phyloP scores from a whole-genome alignment of 2,797 vertebrate species.

The Protosalanx chinensis region DNA sequence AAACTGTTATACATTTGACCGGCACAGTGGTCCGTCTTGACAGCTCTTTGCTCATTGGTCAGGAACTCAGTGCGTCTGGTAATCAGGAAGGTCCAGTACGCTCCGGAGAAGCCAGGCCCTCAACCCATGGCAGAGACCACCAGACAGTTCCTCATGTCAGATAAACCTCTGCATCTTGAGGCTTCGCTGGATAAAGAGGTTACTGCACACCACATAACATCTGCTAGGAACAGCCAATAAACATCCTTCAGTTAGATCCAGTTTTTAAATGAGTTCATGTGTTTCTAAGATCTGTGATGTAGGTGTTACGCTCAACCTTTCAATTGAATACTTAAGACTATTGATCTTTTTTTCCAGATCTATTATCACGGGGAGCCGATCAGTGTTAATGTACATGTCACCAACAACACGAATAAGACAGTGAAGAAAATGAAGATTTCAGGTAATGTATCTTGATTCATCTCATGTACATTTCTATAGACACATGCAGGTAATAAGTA shows the following conservation, averaged over 20 bases:
- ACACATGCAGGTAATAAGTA: background rate
- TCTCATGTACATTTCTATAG: background rate
- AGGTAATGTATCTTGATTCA: constrained; percentile 63
- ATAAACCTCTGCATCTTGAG: constrained; percentile 92
- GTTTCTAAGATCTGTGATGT: no score
- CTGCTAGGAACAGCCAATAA: no score
- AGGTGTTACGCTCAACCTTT: background rate
- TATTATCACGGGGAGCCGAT: constrained; percentile 98
- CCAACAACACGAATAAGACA: constrained; percentile 96
- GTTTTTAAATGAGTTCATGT: no score
- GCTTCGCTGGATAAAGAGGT: constrained; percentile 97
- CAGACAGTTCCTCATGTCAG: constrained; percentile 94
- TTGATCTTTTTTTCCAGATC: constrained; percentile 70
- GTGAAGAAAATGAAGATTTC: constrained; percentile 98
- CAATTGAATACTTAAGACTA: background rate
- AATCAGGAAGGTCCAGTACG: constrained; percentile 94
- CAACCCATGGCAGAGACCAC: constrained; percentile 94
- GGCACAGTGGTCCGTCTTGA: background rate
- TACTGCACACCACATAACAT: constrained; percentile 16
- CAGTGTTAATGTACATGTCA: constrained; percentile 93
- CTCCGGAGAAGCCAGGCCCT: constrained; percentile 88
- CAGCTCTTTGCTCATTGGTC: constrained; percentile 3
- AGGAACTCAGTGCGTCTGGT: constrained; percentile 95
- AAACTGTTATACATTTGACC: background rate
- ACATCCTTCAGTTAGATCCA: no score